A percentile compares a stretch with the other conserved stretches of the same genome.
Conservation (phyloP, 2,888 invertebrate genomes). For the Chaitophorus viminalis region DNA sequence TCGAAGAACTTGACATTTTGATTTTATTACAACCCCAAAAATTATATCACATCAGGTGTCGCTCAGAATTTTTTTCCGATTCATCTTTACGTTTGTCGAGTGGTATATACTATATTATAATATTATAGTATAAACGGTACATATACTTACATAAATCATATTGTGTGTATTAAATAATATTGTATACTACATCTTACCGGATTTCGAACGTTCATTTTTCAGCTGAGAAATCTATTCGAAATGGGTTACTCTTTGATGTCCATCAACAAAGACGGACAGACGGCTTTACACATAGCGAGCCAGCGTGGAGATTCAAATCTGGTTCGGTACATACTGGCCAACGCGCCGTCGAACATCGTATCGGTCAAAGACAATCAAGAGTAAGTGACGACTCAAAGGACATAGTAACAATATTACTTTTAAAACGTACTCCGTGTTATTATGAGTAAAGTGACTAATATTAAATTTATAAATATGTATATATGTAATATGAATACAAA, state of each 20-base stretch:
- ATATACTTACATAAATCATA: too few relatives aligned
- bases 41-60: neutral
- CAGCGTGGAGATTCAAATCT: slow-evolving; percentile 90
- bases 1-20: too few relatives aligned
- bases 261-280: slow-evolving; percentile 86
- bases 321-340: slow-evolving; percentile 86
- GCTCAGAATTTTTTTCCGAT: too few relatives aligned
- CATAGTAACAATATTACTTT: neutral
- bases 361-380: slow-evolving; percentile 88
- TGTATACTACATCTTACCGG: too few relatives aligned
- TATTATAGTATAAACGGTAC: too few relatives aligned
- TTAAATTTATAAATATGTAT: too few relatives aligned
- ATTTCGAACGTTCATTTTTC: slow-evolving; percentile 62
- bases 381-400: slow-evolving; percentile 69
- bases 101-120: too few relatives aligned
- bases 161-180: too few relatives aligned
- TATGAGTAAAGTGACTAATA: too few relatives aligned
- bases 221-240: slow-evolving; percentile 85
- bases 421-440: neutral
- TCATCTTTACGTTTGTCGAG: too few relatives aligned
- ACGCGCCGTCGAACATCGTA: slow-evolving; percentile 83
- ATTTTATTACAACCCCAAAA: neutral
- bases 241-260: slow-evolving; percentile 86
- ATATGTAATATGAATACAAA: too few relatives aligned
- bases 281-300: slow-evolving; percentile 89